Conservation (phyloP, 2,888 invertebrate genomes). For the Sipunculus nudus region DNA sequence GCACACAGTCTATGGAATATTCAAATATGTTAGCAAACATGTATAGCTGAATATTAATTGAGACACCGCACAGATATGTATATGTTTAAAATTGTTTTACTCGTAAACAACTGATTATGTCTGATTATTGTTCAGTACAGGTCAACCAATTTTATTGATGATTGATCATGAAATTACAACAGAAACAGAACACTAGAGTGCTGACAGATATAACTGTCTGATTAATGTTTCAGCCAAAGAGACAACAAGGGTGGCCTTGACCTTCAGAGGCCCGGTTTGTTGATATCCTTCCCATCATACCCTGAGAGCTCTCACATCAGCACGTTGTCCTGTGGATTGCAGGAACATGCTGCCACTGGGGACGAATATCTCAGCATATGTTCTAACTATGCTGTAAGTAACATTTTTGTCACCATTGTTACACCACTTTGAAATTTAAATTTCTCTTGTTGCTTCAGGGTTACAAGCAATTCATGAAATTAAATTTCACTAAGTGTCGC, state of each 20-base stretch:
- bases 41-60: no score
- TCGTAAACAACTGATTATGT: no score
- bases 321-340: slow-evolving; percentile 44
- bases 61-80: no score
- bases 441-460: neutral
- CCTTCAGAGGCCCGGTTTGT: slow-evolving; percentile 26
- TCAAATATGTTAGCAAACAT: no score
- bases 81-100: no score
- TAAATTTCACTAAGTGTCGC: neutral
- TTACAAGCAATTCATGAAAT: neutral
- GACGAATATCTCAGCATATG: slow-evolving; percentile 42
- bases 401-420: slow-evolving; percentile 4
- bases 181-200: neutral
- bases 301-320: slow-evolving; percentile 38
- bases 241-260: slow-evolving; percentile 34
- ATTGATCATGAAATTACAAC: neutral
- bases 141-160: neutral
- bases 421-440: neutral
- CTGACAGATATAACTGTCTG: neutral
- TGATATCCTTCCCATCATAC: slow-evolving; percentile 42
- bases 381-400: slow-evolving; percentile 52
- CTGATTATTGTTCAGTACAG: no score
- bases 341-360: slow-evolving; percentile 17
- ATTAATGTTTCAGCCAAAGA: slow-evolving; percentile 46
- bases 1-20: no score